Evolutionary conservation across 2,888 invertebrate genomes (phyloP).

Genomic region (Prenolepis imparis): DNA sequence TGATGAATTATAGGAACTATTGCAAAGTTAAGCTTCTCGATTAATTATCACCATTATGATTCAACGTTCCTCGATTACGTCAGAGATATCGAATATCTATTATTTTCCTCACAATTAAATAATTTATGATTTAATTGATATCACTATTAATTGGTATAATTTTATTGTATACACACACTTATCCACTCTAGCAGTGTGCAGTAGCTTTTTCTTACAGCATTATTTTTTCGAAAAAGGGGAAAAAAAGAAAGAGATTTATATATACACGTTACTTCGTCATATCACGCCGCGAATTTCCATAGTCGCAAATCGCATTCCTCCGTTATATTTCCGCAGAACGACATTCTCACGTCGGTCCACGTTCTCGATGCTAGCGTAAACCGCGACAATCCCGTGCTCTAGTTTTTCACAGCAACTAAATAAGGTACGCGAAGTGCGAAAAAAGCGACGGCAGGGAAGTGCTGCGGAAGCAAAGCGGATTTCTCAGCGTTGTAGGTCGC

Average conservation of each 20-base stretch:
- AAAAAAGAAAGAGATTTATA: neutral
- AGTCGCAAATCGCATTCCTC: neutral
- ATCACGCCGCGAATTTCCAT: conserved; percentile 15
- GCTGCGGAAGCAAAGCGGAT: conserved; percentile 51
- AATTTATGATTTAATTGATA: neutral
- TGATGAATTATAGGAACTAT: neutral
- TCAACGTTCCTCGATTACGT: neutral
- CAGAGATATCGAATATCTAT: neutral
- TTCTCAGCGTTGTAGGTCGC: conserved; percentile 44
- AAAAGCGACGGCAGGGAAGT: conserved; percentile 27
- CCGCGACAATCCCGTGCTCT: conserved; percentile 15
- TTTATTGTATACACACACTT: neutral
- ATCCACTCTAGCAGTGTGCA: neutral
- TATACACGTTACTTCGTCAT: conserved; percentile 11
- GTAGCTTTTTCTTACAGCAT: neutral
- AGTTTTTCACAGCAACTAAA: conserved; percentile 44
- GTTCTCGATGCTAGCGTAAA: conserved; percentile 25
- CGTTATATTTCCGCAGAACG: conserved; percentile 8
- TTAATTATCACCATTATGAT: conserved; percentile 20
- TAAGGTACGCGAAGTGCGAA: conserved; percentile 30
- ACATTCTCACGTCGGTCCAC: conserved; percentile 7
- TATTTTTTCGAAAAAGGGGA: neutral
- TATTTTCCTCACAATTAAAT: neutral
- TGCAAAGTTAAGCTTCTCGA: conserved; percentile 1
- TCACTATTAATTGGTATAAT: conserved; percentile 5